phyloP scores from a whole-genome alignment of 1,140 invertebrate genomes.

The Heliothis subflexa region DNA sequence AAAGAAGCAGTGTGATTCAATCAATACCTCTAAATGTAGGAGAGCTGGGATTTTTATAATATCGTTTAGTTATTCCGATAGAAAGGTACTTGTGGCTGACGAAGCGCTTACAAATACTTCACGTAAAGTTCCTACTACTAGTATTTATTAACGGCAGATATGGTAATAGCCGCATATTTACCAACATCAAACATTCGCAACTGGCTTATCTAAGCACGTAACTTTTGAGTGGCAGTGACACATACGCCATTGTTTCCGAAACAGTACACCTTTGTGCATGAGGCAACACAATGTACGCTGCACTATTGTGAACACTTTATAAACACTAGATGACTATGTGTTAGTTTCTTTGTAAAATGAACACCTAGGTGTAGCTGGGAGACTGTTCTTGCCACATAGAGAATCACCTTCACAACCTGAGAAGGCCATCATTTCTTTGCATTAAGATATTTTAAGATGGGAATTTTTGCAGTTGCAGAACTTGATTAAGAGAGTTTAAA shows the following conservation, averaged over 20 bases:
- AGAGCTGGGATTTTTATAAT: no score
- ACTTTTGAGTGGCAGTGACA: conserved; percentile 24
- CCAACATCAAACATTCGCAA: conserved; percentile 1
- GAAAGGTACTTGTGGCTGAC: no score
- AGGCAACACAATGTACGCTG: conserved; percentile 9
- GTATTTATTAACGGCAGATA: conserved; percentile 2
- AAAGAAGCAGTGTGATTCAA: no score
- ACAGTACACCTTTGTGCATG: conserved; percentile 8
- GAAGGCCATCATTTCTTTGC: no score
- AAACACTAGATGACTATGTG: neutral
- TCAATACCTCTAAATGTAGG: no score
- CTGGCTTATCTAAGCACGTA: neutral
- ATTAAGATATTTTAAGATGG: no score
- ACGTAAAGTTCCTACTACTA: neutral
- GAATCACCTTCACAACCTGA: no score
- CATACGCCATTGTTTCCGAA: conserved; percentile 9
- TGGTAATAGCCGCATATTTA: conserved; percentile 5
- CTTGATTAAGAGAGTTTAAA: no score
- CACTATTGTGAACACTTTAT: conserved; percentile 16
- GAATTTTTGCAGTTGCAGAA: no score
- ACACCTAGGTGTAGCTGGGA: neutral
- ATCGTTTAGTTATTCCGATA: no score
- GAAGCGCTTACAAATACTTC: neutral
- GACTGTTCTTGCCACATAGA: no score
- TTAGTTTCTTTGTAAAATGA: neutral